phyloP scores from a whole-genome alignment of 2,113 vertebrate genomes.

The Myrmecobius fasciatus region DNA sequence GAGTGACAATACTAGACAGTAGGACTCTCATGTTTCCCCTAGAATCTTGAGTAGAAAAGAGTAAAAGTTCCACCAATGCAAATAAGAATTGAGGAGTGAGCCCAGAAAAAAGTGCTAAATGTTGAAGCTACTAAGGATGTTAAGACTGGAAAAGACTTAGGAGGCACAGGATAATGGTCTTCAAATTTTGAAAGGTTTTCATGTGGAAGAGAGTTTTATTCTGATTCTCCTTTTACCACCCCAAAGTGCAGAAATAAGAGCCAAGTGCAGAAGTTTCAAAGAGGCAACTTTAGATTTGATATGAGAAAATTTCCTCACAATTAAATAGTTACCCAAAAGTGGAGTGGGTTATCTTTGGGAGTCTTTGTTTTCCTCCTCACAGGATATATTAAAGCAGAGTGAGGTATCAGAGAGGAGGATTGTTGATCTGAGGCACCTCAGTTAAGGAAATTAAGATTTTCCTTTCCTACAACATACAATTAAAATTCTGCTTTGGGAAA shows the following conservation, averaged over 20 bases:
- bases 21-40: not conserved
- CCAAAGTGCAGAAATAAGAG: not conserved
- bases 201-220: not conserved
- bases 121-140: not conserved
- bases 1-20: not conserved
- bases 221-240: not conserved
- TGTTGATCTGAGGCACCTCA: not conserved
- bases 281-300: not conserved
- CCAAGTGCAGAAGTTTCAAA: not conserved
- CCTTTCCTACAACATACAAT: not conserved
- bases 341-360: not conserved
- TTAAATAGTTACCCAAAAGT: not conserved
- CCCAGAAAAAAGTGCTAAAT: not conserved
- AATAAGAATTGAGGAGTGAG: not conserved
- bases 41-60: not conserved
- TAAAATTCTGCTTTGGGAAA: not conserved
- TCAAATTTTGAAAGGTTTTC: not conserved
- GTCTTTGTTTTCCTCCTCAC: not conserved
- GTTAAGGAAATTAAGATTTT: not conserved
- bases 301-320: not conserved
- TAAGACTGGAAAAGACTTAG: not conserved
- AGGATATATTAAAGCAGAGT: not conserved
- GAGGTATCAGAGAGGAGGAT: not conserved
- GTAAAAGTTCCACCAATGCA: not conserved
- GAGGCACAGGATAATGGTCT: not conserved